Base-by-base conservation (phyloP, 2,888 invertebrate genomes). In the Coremacera marginata region DNA sequence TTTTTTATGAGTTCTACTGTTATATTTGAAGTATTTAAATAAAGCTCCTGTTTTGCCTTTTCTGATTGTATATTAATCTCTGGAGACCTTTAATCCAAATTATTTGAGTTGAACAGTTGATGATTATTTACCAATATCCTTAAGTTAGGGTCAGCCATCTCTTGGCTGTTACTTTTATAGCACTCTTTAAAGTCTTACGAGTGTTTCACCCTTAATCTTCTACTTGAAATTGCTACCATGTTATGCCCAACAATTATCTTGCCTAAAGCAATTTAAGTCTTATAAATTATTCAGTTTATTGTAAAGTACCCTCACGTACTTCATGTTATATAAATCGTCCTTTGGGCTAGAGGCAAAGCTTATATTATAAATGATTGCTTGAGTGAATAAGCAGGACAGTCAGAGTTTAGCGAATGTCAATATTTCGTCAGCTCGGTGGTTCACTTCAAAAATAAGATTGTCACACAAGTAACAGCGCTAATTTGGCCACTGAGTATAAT, bases 261-360 rank as follows among this genome's bases (percentile, higher is more conserved):
- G 62, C 19, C 27, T 63, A 62, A 63, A 72, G 49, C 25, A 22
- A 9, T 7, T 72, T 62, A 60, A 49, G 51, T 49, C 62, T 27
- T 60, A 51, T 72, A 27, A 72, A 72, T 62, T 62, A 72, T 72
- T 72, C 62, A 72, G 44, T 44, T 51, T 71, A 37, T 60, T 34
- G 44, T 60, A 19, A 37, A 71, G 55, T 19, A 44, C 25, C 37
- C 37, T 37, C 71, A 60, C 57, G 60, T 37, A 34, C 60, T 60
- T 55, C 27, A 27, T 44, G 57, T 22, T 16, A 44, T 44, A 71
- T 60, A 37, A 71, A 71, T 31, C 7, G 60, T 27, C 9, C 70
- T 44, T 22, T 49, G 25, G 44, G 44, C 8, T 37, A 44, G 3
- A 14, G 44, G 14, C 2, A 11, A 44, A 2, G 2, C 11, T 44